A percentile compares a stretch with the other conserved stretches of the same genome.
Evolutionary conservation across 92 coral and sea anemone genomes (phyloP).

Genomic region (Micromussa lordhowensis): DNA sequence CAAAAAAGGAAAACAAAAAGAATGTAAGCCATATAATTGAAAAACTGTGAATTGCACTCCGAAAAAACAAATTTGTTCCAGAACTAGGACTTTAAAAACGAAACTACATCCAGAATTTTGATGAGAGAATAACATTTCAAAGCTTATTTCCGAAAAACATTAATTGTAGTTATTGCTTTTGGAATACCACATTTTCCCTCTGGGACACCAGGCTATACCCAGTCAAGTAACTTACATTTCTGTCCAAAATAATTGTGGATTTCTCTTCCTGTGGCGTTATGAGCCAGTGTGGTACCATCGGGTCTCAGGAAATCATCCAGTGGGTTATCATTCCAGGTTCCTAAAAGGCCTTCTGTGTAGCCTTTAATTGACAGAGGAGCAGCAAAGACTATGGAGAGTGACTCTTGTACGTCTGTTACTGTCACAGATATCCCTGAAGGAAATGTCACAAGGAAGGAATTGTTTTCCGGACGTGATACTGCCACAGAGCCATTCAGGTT

Average conservation of each 20-base stretch:
- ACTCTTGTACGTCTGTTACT: background rate
- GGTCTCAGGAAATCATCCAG: conserved; percentile 41
- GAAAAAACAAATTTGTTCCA: too few species aligned
- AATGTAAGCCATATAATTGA: too few species aligned
- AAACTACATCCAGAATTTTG: too few species aligned
- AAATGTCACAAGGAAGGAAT: conserved; percentile 26
- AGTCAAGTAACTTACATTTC: background rate
- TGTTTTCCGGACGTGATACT: conserved; percentile 48
- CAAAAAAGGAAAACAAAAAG: too few species aligned
- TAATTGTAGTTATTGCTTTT: too few species aligned
- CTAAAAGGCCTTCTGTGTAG: conserved; percentile 52
- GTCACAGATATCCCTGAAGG: conserved; percentile 28
- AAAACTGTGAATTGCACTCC: too few species aligned
- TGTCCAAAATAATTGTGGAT: conserved; percentile 8
- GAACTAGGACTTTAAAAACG: too few species aligned
- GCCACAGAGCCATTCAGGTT: conserved; percentile 44
- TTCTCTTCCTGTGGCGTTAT: conserved; percentile 23
- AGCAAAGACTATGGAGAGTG: conserved; percentile 47
- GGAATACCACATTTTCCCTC: too few species aligned
- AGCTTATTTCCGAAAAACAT: too few species aligned
- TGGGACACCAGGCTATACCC: too few species aligned
- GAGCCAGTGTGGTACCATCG: conserved; percentile 6
- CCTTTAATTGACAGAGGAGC: conserved; percentile 16
- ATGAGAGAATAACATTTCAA: too few species aligned
- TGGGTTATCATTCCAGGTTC: conserved; percentile 49